Base-by-base conservation (phyloP, 2,888 invertebrate species). In the Coremacera marginata region DNA sequence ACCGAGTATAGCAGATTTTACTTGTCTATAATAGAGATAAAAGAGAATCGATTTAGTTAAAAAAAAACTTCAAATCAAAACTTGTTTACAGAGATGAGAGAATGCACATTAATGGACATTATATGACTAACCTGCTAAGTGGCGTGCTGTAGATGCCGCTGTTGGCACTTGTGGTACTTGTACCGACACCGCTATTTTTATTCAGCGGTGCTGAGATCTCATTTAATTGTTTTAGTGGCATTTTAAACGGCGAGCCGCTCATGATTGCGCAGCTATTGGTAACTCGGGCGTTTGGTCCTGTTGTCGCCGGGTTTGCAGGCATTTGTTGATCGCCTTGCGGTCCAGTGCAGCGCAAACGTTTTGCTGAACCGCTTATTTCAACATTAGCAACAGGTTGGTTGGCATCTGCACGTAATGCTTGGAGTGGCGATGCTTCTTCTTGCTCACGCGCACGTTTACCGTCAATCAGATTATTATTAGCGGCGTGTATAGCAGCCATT, bases 201-300 rank as follows among this genome's bases (percentile, higher is more conserved):
- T 79, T 82, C 63, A 72, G 55, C 27, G 76, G 81, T 60, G 82
- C 81, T 37, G 82, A 82, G 71, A 86, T 87, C 71, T 85, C 83
- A 81, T 89, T 88, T 25, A 88, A 81, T 70, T 88, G 89, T 80
- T 89, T 89, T 14, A 90, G 83, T 34, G 88, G 89, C 87, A 87
- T 88, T 83, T 89, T 89, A 70, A 84, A 84, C 60, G 83, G 81
- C 63, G 84, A 80, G 14, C 80, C 78, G 51, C 74, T 75, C 74
- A 77, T 76, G 71, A 77, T 55, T 74, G 75, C 76, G 22, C 70
- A 77, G 19, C 75, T 78, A 63, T 78, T 78, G 14, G 81, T 73
- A 2, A 77, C 75, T 3, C 80, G 71, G 27, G 78, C 80, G 44
- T 71, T 78, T 9, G 78, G 65, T n/a, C 8, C 19, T 22, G 34